Base-by-base conservation (phyloP, 2,797 vertebrate species). In the Discoglossus pictus region DNA sequence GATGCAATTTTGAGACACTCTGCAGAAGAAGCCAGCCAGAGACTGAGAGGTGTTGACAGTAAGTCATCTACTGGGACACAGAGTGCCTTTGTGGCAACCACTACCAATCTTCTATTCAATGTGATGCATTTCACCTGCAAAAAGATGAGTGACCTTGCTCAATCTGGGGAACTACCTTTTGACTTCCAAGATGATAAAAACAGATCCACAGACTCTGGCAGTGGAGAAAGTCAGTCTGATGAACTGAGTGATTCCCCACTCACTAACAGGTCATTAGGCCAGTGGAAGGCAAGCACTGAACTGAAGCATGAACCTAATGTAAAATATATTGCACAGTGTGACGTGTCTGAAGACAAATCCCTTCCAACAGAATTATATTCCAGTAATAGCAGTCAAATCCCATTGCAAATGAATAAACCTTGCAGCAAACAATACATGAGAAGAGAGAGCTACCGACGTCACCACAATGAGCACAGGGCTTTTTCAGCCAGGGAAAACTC, bases 1-100 rank as follows among this genome's bases (percentile, higher is more conserved):
- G 91, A 87, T 67, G 86, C 89, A 60, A 89, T 98, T 35, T 89
- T 98, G 59, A 92, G 91, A 38, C 90, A 95, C 74, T 93, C 92
- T 46, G 75, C 94, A 11, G 92, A 95, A 46, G 93, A 95, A 72
- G 91, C 90, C 25, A 90, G 80, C 61, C 91, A 87, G 59, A 89
- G 84, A 73, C 78, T 85, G 7, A 75, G 80, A 1, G 75, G 31
- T 47, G 88, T 84, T 75, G 89, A 92, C 53, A 71, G 52, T 0
- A 1, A 42, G 27, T 52, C 59, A 17, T 70, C 75, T 3, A 65
- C 79, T 9, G 84, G 76, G 68, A 76, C 88, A 2, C 86, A 91
- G 40, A 84, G 87, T 38, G 72, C 89, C 72, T 84, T 97, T 17
- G 85, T 91, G 75, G 90, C 94, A 39, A 92, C 87, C 66, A 83